Evolutionary conservation across 1,140 invertebrate genomes (phyloP), one percentile per base, ranked within the genome.

Genomic region (Helicorthomorpha holstii): DNA sequence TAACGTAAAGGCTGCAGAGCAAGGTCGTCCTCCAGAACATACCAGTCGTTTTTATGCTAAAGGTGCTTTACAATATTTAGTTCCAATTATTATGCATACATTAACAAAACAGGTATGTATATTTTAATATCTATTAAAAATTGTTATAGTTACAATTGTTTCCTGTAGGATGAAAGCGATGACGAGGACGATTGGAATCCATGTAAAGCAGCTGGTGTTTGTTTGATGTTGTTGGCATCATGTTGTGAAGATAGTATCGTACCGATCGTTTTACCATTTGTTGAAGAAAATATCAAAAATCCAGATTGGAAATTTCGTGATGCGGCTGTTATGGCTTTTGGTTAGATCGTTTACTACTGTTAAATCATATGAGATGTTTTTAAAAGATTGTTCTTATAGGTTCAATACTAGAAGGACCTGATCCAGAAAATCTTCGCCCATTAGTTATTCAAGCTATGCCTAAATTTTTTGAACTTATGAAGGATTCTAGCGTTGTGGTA

Each of bases 111-210:
- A 98, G 67, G 75, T 75, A 34, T 34, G 29, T 34, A 34, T 7
- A 34, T 34, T 34, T 34, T 7, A 34, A 7, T 7, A 7, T 16
- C 7, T 16, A 7, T 34, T 7, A 7, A 34, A 16, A 7, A 34
- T 7, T 34, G 29, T 7, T 16, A 16, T 34, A 34, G 16, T 34
- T 7, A 34, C 29, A 34, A 34, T 7, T 43, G 16, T 41, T 14
- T 50, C 16, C n/a, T 51, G 26, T 42, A 62, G 58, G 69, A 71
- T 34, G 74, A 77, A 27, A 61, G 60, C 50, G 91, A 94, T 64
- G 94, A 98, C 69, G 94, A 98, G 66, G 91, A 99, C 65, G 94
- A 97, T 63, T 99, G 96, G 96, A 98, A 96, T 72, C 96, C 96
- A 3, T 88, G 91, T 56, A 99, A 99, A 74, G 91, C 96, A 3